Conservation (phyloP, 2,888 invertebrate genomes). For the Oegoconia quadripuncta region DNA sequence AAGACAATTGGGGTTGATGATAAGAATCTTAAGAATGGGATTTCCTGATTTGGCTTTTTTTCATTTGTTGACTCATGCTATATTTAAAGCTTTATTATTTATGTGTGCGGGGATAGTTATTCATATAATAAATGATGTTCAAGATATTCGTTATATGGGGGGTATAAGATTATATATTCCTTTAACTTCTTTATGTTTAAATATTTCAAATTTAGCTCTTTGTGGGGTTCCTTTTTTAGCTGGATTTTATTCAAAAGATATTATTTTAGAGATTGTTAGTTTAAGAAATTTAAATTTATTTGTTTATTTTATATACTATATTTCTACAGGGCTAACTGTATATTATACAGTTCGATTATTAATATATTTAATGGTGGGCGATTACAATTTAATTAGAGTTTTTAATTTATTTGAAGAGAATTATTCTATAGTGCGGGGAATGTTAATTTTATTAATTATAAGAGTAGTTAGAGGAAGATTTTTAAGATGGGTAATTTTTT, state of each 20-base stretch:
- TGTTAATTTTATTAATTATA: constrained; percentile 69
- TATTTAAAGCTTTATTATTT: constrained; percentile 88
- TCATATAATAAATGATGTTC: constrained; percentile 80
- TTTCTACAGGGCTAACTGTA: constrained; percentile 79
- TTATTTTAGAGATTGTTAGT: constrained; percentile 78
- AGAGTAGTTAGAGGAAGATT: constrained; percentile 74
- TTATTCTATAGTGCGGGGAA: constrained; percentile 68
- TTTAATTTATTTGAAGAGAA: constrained; percentile 73
- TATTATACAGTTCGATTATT: constrained; percentile 77
- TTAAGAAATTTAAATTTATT: constrained; percentile 74
- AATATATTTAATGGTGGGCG: constrained; percentile 73
- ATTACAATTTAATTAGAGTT: constrained; percentile 65
- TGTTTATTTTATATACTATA: constrained; percentile 75
- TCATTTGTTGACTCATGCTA: constrained; percentile 85
- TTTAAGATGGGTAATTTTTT: constrained; percentile 78
- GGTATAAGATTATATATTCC: constrained; percentile 68
- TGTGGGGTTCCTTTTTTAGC: constrained; percentile 82
- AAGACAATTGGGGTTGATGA: constrained; percentile 87
- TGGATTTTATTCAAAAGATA: constrained; percentile 83
- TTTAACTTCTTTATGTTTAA: constrained; percentile 74
- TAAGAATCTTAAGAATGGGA: constrained; percentile 80
- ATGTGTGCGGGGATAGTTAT: constrained; percentile 85
- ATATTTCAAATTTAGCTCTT: constrained; percentile 80
- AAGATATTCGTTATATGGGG: constrained; percentile 84
- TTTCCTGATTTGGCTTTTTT: constrained; percentile 81